A percentile compares a stretch with the other conserved stretches of the same genome.
Evolutionary conservation across 35 echinoderm and acorn worm genomes (phyloP).

Genomic region (Amphiura filiformis): DNA sequence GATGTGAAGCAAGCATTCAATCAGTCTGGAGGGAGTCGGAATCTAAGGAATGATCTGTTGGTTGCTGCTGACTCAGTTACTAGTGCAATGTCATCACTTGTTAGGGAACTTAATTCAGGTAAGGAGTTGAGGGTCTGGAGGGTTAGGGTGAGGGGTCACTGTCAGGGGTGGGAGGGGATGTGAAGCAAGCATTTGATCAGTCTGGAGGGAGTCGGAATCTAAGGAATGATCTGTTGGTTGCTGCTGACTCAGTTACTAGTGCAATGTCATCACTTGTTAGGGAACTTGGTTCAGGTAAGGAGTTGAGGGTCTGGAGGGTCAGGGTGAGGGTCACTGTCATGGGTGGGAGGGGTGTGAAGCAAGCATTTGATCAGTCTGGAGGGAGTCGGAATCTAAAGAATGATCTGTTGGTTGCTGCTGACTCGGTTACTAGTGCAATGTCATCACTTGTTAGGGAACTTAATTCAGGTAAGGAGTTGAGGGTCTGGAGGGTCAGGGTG

Average conservation of each 20-base stretch:
- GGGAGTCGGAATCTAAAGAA: constrained; percentile 77
- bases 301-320: constrained; percentile 18
- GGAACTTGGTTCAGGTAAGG: constrained; percentile 86
- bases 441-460: constrained; percentile 95
- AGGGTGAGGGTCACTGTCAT: too few relatives aligned
- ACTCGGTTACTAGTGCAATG: constrained; percentile 98
- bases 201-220: constrained; percentile 59
- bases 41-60: constrained; percentile 86
- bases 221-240: constrained; percentile 86
- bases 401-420: constrained; percentile 89
- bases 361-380: too few relatives aligned
- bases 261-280: constrained; percentile 96
- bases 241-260: constrained; percentile 95
- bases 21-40: constrained; percentile 36
- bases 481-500: too few relatives aligned
- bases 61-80: constrained; percentile 96
- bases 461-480: constrained; percentile 69
- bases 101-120: constrained; percentile 95
- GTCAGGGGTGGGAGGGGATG: constrained; percentile 22
- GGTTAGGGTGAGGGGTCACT: background rate
- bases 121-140: background rate
- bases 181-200: constrained; percentile 11
- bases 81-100: constrained; percentile 97
- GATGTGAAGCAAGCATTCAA: constrained; percentile 23
- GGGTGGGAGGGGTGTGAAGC: too few relatives aligned